Conservation (phyloP, 92 coral and sea anemone genomes). For the Montipora capitata region DNA sequence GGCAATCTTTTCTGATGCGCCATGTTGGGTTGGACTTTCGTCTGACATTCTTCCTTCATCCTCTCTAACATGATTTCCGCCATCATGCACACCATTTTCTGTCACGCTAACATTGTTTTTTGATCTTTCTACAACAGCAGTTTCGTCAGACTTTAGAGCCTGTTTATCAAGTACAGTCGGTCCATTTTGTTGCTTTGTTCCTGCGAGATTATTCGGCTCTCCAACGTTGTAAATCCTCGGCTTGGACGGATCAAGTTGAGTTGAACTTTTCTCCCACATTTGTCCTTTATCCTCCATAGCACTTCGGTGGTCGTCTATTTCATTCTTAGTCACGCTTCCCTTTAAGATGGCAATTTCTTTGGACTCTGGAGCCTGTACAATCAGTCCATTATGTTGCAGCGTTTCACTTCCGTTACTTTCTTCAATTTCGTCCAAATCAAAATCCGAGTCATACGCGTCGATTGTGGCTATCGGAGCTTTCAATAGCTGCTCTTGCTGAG, state of each 20-base stretch:
- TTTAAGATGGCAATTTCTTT: neutral
- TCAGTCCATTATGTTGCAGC: neutral
- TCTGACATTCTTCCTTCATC: neutral
- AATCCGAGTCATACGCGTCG: slow-evolving; percentile 44
- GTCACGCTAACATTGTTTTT: neutral
- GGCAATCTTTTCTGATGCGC: neutral
- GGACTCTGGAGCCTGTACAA: neutral
- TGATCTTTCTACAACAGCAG: neutral
- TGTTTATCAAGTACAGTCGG: neutral
- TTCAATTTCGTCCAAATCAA: slow-evolving; percentile 38
- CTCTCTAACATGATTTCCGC: neutral
- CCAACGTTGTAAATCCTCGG: too few relatives aligned
- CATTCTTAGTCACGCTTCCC: slow-evolving; percentile 7
- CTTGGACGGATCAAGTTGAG: too few relatives aligned
- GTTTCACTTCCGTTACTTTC: slow-evolving; percentile 7
- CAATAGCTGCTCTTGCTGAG: slow-evolving; percentile 1
- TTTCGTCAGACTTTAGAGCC: too few relatives aligned
- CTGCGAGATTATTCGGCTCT: too few relatives aligned
- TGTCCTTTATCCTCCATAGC: too few relatives aligned
- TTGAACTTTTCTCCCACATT: too few relatives aligned
- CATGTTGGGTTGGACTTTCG: neutral
- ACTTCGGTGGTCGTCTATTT: too few relatives aligned
- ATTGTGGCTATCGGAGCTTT: slow-evolving; percentile 51
- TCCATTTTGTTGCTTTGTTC: neutral
- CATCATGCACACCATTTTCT: neutral